Conservation (phyloP, 2,797 vertebrate species). For the Acestrorhynchus altus region DNA sequence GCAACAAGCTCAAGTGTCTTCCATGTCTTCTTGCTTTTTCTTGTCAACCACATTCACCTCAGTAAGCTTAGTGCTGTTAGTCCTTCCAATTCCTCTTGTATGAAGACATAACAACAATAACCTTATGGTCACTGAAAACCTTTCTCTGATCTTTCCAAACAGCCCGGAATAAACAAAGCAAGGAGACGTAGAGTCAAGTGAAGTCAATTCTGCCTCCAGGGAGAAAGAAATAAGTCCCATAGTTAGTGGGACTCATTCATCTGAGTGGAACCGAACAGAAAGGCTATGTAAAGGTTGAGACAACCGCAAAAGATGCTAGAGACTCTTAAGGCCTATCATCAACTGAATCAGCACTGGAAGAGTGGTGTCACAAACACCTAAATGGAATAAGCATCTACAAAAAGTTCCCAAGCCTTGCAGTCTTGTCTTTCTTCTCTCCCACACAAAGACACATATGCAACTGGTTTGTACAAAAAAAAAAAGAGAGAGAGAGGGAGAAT, state of each 20-base stretch:
- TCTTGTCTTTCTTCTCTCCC: conserved; percentile 49
- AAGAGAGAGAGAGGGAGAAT: conserved; percentile 50
- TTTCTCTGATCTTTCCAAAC: conserved; percentile 48
- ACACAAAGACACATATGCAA: conserved; percentile 65
- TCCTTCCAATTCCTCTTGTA: conserved; percentile 37
- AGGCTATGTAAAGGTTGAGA: conserved; percentile 54
- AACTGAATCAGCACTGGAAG: conserved; percentile 61
- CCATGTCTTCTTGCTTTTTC: conserved; percentile 34
- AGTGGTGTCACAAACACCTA: conserved; percentile 69
- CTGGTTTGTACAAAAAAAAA: conserved; percentile 65
- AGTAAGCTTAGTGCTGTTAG: conserved; percentile 20
- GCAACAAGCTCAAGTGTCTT: neutral
- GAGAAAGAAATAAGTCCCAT: conserved; percentile 71
- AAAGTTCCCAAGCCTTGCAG: conserved; percentile 49
- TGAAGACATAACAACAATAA: conserved; percentile 48
- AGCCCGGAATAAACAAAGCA: conserved; percentile 51
- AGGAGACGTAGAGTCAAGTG: conserved; percentile 63
- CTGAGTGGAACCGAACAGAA: conserved; percentile 63
- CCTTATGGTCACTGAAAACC: conserved; percentile 44
- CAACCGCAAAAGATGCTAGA: conserved; percentile 53
- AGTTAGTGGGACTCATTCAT: conserved; percentile 66
- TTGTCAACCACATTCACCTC: conserved; percentile 41
- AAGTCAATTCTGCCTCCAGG: conserved; percentile 71
- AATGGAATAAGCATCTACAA: conserved; percentile 58
- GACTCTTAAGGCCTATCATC: conserved; percentile 63